A percentile compares a stretch with the other conserved stretches of the same genome.
Conservation (phyloP, 1,140 invertebrate species). For the Musca domestica region DNA sequence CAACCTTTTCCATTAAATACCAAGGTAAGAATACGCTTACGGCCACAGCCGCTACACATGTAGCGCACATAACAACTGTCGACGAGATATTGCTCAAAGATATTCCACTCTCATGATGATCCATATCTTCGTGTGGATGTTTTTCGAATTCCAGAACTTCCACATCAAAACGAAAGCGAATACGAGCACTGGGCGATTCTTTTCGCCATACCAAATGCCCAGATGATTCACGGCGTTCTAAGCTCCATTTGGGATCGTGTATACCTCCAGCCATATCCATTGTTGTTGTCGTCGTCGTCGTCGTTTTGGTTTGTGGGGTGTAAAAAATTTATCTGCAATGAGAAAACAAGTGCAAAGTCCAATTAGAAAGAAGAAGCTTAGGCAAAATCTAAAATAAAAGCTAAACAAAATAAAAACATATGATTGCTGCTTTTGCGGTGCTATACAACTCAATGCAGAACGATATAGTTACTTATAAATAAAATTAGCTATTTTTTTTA, state of each 20-base stretch:
- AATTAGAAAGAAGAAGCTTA: no score
- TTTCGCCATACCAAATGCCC: conserved; percentile 56
- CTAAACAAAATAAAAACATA: no score
- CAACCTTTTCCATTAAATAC: conserved; percentile 54
- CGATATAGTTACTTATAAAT: no score
- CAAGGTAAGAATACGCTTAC: conserved; percentile 56
- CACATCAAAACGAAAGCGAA: conserved; percentile 56
- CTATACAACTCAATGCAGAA: no score
- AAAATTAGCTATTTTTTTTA: no score
- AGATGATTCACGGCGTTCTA: conserved; percentile 55
- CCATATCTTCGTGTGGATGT: conserved; percentile 47
- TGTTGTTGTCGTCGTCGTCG: no score
- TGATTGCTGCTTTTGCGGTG: no score
- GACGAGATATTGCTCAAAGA: conserved; percentile 40
- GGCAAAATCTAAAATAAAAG: no score
- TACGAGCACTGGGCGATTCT: conserved; percentile 55
- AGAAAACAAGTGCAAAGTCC: no score
- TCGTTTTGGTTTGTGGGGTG: no score
- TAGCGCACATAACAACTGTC: conserved; percentile 47
- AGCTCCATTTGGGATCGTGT: conserved; percentile 57
- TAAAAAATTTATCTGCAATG: no score
- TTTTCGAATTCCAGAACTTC: conserved; percentile 57
- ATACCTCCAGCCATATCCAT: conserved; percentile 15
- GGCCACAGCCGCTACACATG: conserved; percentile 55
- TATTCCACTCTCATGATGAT: conserved; percentile 40